phyloP scores from a whole-genome alignment of 2,113 vertebrate genomes.

The Seriola quinqueradiata region DNA sequence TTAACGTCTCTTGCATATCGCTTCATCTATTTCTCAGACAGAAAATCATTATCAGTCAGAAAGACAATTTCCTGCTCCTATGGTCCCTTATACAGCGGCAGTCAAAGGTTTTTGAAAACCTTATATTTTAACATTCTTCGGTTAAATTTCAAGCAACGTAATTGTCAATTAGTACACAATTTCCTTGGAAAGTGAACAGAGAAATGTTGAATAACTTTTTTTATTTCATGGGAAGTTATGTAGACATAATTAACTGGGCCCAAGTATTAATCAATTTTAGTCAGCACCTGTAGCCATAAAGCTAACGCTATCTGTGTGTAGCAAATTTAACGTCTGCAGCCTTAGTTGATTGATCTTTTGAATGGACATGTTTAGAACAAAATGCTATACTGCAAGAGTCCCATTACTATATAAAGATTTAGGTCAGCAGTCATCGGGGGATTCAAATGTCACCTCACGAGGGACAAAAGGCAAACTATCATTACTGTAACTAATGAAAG shows the following conservation, averaged over 20 bases:
- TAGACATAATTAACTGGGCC: background rate
- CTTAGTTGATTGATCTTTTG: background rate
- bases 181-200: background rate
- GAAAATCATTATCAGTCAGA: conserved; percentile 80
- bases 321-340: background rate
- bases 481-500: background rate
- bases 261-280: background rate
- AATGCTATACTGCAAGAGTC: background rate
- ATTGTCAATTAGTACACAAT: background rate
- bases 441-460: no score
- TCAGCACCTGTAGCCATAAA: background rate
- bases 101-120: conserved; percentile 49
- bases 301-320: background rate
- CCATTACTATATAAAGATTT: background rate
- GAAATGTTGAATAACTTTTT: background rate
- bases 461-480: background rate
- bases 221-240: background rate
- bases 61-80: conserved; percentile 78
- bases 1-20: conserved; percentile 76
- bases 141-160: background rate
- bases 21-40: conserved; percentile 80
- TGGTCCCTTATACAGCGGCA: conserved; percentile 51
- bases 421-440: background rate
- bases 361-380: background rate
- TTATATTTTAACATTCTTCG: background rate